Evolutionary conservation across 2,888 invertebrate species (phyloP).

Genomic region (Steinernema carpocapsae): DNA sequence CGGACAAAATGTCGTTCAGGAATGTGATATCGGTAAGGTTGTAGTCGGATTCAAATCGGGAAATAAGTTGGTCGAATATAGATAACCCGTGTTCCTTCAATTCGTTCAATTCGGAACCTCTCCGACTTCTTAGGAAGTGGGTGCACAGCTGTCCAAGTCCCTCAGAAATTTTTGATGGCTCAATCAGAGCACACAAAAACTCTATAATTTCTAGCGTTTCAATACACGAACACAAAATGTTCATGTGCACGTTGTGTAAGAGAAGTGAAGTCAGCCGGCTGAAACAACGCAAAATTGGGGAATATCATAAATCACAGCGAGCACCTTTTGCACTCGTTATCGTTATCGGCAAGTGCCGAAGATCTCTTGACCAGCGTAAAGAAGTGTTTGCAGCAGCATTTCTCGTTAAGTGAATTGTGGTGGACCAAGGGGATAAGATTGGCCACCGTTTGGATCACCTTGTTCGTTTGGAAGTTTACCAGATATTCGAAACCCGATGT

Average conservation of each 20-base stretch:
- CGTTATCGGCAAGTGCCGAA: background rate
- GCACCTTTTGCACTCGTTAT: background rate
- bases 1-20: background rate
- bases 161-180: background rate
- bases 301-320: background rate
- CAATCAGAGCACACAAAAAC: background rate
- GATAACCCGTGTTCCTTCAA: background rate
- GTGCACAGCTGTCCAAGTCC: background rate
- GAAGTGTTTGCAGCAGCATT: background rate
- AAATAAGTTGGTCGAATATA: background rate
- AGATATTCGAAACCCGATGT: background rate
- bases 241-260: background rate
- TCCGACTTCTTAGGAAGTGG: background rate
- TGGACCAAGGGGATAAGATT: background rate
- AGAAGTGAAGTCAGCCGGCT: background rate
- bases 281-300: background rate
- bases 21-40: background rate
- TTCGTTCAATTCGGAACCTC: background rate
- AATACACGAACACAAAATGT: background rate
- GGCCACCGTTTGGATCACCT: background rate
- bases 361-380: background rate
- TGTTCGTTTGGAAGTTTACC: no score
- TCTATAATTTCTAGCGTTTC: background rate
- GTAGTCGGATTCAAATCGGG: constrained; percentile 7
- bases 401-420: background rate